Base-by-base conservation (phyloP, 2,113 vertebrate species). In the Gadus chalcogrammus region DNA sequence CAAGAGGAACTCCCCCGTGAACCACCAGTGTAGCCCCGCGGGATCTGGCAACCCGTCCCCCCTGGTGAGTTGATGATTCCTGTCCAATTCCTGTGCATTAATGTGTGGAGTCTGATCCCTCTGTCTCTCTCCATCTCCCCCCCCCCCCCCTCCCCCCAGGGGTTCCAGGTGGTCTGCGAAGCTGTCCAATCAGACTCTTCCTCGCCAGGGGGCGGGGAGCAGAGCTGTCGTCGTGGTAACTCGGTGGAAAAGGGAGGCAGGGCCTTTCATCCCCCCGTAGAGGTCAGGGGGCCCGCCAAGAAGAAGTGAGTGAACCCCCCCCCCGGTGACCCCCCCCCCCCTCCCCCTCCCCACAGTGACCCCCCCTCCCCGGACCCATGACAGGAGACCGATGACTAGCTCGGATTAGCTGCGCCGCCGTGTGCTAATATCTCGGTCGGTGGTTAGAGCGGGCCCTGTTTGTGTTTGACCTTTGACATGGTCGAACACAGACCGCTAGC, bases 161-260 rank as follows among this genome's bases (percentile, higher is more conserved):
- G 93, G 59, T 93, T 95, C 67, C 96, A 97, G 88, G 95, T 96
- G 86, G 95, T 98, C 42, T 96, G 94, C 80, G 97, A 99, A 84
- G 91, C 95, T 16, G 13, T 84, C 16, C 94, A 92, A 73, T 86
- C 93, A 4, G 96, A 94, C 74, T 92, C 94, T 69, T 83, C 93
- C 74, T 93, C 94, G 73, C 86, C 93, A 12, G 85, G 92, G 2
- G 80, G 92, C 12, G 91, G 92, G 61, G 90, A 93, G 85, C 94
- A 94, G 76, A 94, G 94, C 71, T 97, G 95, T 90, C 94, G 93
- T 31, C 94, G 92, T 87, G 96, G 94, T 75, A 99, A 98, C 84
- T 98, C 96, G 1, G 92, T 96, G 56, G 96, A 99, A 73, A 95
- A 94, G 91, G 93, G 95, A 0, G 75, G 95, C 13, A 13, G 42